Evolutionary conservation across 2,113 vertebrate genomes (phyloP).

Genomic region (Cynopterus brachyotis): DNA sequence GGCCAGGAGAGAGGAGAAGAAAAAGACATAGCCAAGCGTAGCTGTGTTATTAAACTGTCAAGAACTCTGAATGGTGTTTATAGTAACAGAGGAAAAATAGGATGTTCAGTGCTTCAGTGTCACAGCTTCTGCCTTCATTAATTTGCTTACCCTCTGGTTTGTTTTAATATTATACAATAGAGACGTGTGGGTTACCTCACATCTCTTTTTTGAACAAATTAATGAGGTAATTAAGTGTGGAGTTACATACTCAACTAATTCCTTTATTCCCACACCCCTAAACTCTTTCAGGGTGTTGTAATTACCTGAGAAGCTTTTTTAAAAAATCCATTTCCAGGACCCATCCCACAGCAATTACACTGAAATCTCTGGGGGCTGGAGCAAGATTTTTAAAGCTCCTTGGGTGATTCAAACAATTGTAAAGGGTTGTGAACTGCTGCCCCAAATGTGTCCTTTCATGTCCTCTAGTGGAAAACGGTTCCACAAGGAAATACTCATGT

Average conservation of each 20-base stretch:
- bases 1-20: not conserved
- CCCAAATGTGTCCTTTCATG: not conserved
- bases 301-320: not conserved
- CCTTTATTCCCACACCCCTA: not conserved
- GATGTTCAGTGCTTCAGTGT: accelerated
- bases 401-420: not conserved
- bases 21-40: not conserved
- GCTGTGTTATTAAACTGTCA: not conserved
- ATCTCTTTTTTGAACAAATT: not conserved
- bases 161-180: not conserved
- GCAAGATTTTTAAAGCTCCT: not conserved
- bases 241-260: not conserved
- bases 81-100: not conserved
- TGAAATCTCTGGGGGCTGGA: not conserved
- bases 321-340: not conserved
- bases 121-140: not conserved
- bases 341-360: not conserved
- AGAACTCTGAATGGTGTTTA: not conserved
- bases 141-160: not conserved
- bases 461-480: not conserved
- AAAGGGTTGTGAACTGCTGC: not conserved
- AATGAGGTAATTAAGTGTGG: not conserved
- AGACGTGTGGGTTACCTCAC: not conserved
- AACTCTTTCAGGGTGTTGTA: not conserved
- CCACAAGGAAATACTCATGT: not conserved